Conservation (phyloP, 2,113 vertebrate genomes). For the Megaleporinus macrocephalus region DNA sequence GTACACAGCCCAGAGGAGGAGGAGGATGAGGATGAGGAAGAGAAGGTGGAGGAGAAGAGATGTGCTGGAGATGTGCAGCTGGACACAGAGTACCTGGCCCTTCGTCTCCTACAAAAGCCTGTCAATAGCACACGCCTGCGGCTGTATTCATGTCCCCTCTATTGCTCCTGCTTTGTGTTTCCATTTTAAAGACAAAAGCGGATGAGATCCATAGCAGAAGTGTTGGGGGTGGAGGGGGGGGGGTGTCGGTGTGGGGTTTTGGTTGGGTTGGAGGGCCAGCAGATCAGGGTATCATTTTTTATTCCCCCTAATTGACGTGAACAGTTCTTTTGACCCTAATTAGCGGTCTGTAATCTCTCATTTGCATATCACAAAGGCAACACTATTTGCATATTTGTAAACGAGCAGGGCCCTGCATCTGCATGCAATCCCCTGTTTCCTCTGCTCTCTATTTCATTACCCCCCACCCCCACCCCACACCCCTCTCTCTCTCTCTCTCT, state of each 20-base stretch:
- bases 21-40: slow-evolving; percentile 29
- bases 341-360: slow-evolving; percentile 89
- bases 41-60: slow-evolving; percentile 17
- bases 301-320: slow-evolving; percentile 88
- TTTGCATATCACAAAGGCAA: slow-evolving; percentile 93
- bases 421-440: slow-evolving; percentile 78
- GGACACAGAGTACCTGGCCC: slow-evolving; percentile 30
- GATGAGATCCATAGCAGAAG: slow-evolving; percentile 71
- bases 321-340: slow-evolving; percentile 94
- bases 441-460: slow-evolving; percentile 69
- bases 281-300: slow-evolving; percentile 69
- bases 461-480: slow-evolving; percentile 46
- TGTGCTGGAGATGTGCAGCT: slow-evolving; percentile 37
- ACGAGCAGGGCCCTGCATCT: slow-evolving; percentile 83
- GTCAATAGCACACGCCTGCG: slow-evolving; percentile 52
- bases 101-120: slow-evolving; percentile 43
- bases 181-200: slow-evolving; percentile 76
- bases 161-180: slow-evolving; percentile 73
- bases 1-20: slow-evolving; percentile 8
- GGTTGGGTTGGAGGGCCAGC: slow-evolving; percentile 46
- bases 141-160: slow-evolving; percentile 64
- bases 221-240: slow-evolving; percentile 55
- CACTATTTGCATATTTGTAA: slow-evolving; percentile 92
- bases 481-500: slow-evolving; percentile 44
- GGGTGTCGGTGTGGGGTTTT: slow-evolving; percentile 50